Evolutionary conservation across 2,113 vertebrate genomes (phyloP).

Genomic region (Ascaphus truei): DNA sequence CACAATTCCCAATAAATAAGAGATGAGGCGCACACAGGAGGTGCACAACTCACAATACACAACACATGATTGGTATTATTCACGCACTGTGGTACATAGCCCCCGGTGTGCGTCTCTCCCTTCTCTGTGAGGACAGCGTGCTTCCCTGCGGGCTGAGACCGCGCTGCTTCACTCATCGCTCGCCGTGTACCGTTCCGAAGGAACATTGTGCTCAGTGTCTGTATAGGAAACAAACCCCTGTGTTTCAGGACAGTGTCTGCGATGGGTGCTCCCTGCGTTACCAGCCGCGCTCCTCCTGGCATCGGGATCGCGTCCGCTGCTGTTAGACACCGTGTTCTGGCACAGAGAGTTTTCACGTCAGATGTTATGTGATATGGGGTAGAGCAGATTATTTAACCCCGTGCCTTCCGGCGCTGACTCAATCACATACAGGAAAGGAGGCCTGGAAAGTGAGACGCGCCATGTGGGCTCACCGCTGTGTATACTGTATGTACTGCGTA

Average conservation of each 20-base stretch:
- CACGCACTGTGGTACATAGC: background rate
- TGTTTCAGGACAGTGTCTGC: background rate
- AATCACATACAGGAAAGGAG: too few species aligned
- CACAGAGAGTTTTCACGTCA: background rate
- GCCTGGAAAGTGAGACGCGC: background rate
- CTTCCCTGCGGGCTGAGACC: background rate
- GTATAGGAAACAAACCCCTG: too few species aligned
- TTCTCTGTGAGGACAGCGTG: background rate
- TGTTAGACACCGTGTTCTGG: background rate
- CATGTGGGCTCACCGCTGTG: too few species aligned
- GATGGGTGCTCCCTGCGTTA: background rate
- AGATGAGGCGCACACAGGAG: too few species aligned
- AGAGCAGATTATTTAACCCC: too few species aligned
- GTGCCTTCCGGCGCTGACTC: too few species aligned
- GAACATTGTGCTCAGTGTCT: background rate
- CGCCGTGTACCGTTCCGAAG: too few species aligned
- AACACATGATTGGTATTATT: background rate
- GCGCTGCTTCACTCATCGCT: background rate
- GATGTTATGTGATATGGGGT: background rate
- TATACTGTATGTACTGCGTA: too few species aligned
- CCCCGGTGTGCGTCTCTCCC: background rate
- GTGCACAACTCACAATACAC: too few species aligned
- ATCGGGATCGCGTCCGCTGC: background rate
- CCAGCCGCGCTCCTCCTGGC: background rate
- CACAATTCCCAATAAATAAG: too few species aligned